Evolutionary conservation across 35 echinoderm and acorn worm genomes (phyloP).

Genomic region (Holothuria glaberrima): DNA sequence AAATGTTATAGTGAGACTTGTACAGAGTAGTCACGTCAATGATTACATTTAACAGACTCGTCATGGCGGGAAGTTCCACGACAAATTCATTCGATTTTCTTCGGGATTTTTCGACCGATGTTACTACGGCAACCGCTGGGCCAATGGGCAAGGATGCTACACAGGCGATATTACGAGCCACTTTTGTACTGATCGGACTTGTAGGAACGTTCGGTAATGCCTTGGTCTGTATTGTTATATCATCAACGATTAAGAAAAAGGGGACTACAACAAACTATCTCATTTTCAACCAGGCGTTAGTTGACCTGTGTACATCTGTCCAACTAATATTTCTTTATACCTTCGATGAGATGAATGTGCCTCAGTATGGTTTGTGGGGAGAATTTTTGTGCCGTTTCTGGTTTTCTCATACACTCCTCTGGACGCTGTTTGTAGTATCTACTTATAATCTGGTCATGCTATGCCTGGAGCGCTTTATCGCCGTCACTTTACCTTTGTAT

Average conservation of each 20-base stretch:
- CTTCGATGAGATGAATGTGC: not conserved
- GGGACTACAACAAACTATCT: constrained; percentile 64
- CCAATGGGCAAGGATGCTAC: not conserved
- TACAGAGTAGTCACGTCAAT: too few species aligned
- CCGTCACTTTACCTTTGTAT: constrained; percentile 69
- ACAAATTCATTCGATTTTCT: not conserved
- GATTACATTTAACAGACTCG: too few species aligned
- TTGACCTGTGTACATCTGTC: constrained; percentile 60
- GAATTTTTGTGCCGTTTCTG: constrained; percentile 85
- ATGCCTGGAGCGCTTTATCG: constrained; percentile 74
- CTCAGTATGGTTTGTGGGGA: constrained; percentile 19
- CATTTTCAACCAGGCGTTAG: constrained; percentile 69
- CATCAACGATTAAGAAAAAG: constrained; percentile 45
- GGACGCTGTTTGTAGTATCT: constrained; percentile 74
- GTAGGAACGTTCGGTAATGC: constrained; percentile 66
- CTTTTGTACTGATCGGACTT: constrained; percentile 59
- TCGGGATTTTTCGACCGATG: not conserved
- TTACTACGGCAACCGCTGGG: not conserved
- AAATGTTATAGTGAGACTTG: too few species aligned
- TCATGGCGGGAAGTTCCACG: not conserved
- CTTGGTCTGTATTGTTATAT: constrained; percentile 68
- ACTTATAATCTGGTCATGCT: constrained; percentile 76
- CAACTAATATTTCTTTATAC: constrained; percentile 62
- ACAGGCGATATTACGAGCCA: not conserved
- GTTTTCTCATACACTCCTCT: constrained; percentile 68